Evolutionary conservation across 2,797 vertebrate genomes (phyloP).

Genomic region (Notolabrus celidotus): DNA sequence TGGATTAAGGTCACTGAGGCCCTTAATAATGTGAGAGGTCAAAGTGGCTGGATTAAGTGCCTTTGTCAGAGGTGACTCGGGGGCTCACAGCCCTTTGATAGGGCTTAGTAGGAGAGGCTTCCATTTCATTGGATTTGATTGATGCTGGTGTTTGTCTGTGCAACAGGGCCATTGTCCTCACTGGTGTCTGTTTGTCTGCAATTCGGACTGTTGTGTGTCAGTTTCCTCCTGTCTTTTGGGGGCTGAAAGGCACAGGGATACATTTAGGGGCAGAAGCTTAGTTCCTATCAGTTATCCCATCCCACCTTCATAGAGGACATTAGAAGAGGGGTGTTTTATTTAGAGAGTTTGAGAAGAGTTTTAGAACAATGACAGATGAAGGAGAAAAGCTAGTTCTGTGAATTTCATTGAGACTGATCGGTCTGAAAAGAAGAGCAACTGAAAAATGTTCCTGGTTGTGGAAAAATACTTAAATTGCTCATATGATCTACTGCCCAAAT

Average conservation of each 20-base stretch:
- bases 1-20: conserved; percentile 96
- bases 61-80: conserved; percentile 87
- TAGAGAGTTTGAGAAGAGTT: conserved; percentile 21
- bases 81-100: conserved; percentile 84
- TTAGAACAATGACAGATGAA: conserved; percentile 5
- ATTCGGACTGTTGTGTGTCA: conserved; percentile 76
- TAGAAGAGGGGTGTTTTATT: conserved; percentile 60
- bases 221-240: conserved; percentile 78
- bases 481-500: conserved; percentile 10
- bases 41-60: conserved; percentile 92
- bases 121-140: conserved; percentile 84
- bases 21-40: conserved; percentile 97
- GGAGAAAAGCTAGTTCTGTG: conserved; percentile 11
- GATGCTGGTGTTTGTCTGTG: conserved; percentile 83
- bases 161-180: conserved; percentile 76
- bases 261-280: conserved; percentile 56
- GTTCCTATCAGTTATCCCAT: conserved; percentile 68
- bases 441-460: conserved; percentile 25
- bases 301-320: conserved; percentile 36
- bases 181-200: conserved; percentile 83
- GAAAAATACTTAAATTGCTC: conserved; percentile 36
- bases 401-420: conserved; percentile 12
- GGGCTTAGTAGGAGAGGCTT: conserved; percentile 82
- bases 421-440: conserved; percentile 13
- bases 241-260: too few relatives aligned